These are phyloP conservation scores for Excalfactoria chinensis DNA, from an alignment of 2,113 vertebrate species.

Conservation along the genomic window DNA sequence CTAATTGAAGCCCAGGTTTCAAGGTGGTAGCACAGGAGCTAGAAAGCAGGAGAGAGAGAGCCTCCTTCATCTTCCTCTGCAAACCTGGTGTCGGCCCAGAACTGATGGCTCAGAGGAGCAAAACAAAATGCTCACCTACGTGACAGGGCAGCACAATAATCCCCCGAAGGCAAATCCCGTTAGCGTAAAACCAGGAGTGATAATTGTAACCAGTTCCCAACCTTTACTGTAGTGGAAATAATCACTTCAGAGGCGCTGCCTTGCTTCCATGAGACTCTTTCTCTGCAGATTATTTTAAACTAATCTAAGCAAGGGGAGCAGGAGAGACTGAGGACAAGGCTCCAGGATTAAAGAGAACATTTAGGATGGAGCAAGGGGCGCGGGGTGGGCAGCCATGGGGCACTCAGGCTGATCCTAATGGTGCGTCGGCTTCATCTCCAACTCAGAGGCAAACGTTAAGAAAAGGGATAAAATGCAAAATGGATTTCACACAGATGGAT, in stretches of 20 bases:
- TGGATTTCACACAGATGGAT: not conserved
- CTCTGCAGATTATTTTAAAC: not conserved
- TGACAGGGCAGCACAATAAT: constrained; percentile 26
- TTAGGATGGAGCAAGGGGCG: not conserved
- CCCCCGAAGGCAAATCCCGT: constrained; percentile 45
- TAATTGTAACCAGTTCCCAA: constrained; percentile 41
- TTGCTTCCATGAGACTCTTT: not conserved
- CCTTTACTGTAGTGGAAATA: constrained; percentile 42
- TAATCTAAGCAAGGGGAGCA: not conserved
- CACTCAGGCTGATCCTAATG: not conserved
- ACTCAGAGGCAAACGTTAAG: not conserved
- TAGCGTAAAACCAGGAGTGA: constrained; percentile 32
- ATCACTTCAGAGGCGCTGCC: not conserved
- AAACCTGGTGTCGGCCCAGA: not conserved
- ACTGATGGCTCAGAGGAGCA: constrained; percentile 5
- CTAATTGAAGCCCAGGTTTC: not conserved
- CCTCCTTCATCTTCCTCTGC: not conserved
- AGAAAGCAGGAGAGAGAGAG: fast-evolving
- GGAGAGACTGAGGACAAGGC: not conserved
- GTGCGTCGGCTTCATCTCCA: not conserved
- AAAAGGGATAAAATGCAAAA: not conserved
- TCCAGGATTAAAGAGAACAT: not conserved
- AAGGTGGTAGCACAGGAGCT: not conserved
- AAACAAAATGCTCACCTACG: constrained; percentile 44
- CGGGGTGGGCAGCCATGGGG: not conserved